phyloP scores from a whole-genome alignment of 2,113 vertebrate species.

The Oreochromis tanganicae region DNA sequence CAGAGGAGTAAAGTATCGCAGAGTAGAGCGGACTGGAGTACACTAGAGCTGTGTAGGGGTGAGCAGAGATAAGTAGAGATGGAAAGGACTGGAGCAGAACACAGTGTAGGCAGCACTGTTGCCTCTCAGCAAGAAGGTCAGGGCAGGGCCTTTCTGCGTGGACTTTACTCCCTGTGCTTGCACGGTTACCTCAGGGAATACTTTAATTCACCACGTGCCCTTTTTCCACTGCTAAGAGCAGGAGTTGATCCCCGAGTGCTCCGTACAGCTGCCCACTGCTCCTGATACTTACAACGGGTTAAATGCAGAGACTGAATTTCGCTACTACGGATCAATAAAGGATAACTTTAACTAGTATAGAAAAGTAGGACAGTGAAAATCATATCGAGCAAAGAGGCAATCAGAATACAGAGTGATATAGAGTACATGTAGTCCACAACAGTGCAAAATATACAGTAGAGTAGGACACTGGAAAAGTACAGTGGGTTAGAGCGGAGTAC shows the following conservation, averaged over 20 bases:
- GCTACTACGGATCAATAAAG: background rate
- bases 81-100: background rate
- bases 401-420: background rate
- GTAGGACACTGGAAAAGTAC: background rate
- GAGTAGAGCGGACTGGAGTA: background rate
- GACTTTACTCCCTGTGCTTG: background rate
- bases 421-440: background rate
- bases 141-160: background rate
- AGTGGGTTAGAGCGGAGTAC: background rate
- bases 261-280: background rate
- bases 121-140: background rate
- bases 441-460: background rate
- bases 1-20: background rate
- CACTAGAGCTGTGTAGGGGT: background rate
- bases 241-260: background rate
- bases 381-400: background rate
- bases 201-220: background rate
- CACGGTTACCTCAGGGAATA: background rate
- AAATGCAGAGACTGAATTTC: background rate
- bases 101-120: background rate
- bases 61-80: background rate
- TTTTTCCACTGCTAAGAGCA: background rate
- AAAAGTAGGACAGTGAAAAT: background rate
- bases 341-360: background rate
- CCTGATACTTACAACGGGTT: background rate